Evolutionary conservation across 2,113 vertebrate genomes (phyloP), one percentile per base, ranked within the genome.

Genomic region (Triplophysa siluroides): DNA sequence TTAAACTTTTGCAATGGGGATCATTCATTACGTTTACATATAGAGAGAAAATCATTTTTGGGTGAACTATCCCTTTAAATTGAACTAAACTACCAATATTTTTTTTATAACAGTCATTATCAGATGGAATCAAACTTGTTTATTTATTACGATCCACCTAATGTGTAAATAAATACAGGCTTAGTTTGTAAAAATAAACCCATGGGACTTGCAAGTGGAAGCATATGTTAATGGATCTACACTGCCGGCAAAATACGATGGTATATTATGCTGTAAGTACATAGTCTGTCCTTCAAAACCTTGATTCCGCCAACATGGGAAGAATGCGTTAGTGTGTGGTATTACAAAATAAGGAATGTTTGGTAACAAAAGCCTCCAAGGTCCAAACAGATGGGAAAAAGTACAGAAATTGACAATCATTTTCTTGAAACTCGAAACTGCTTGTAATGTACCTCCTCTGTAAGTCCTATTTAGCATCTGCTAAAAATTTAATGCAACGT

Each of bases 281-380:
- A 38, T n/a, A 54, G 3, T 63, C 60, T 71, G 33, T 45, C 29
- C 14, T 64, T 52, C n/a, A 23, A 80, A 76, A 72, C 38, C 41
- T 43, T 23, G 19, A 45, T 66, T 72, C n/a, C 63, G 56, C 18
- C 18, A 21, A 43, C 41, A 45, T 54, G 45, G 21, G 19, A 78
- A 24, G 2, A 33, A 33, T 45, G 45, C 23, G 13, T n/a, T n/a
- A n/a, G n/a, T 38, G 5, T 56, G n/a, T 41, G 11, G 19, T 21
- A 41, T n/a, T 21, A 66, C 33, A 12, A 66, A 47, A 67, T 9
- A 67, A 47, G 61, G 23, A 65, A 52, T 54, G 24, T 52, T 58
- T 21, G 21, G 62, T 67, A 16, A 41, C 12, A 38, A 65, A 45
- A 67, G 10, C n/a, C 12, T 18, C 19, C 50, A 52, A 16, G 12